Evolutionary conservation across 2,113 vertebrate species (phyloP), one percentile per base, ranked within the genome.

Genomic region (Canis aureus): DNA sequence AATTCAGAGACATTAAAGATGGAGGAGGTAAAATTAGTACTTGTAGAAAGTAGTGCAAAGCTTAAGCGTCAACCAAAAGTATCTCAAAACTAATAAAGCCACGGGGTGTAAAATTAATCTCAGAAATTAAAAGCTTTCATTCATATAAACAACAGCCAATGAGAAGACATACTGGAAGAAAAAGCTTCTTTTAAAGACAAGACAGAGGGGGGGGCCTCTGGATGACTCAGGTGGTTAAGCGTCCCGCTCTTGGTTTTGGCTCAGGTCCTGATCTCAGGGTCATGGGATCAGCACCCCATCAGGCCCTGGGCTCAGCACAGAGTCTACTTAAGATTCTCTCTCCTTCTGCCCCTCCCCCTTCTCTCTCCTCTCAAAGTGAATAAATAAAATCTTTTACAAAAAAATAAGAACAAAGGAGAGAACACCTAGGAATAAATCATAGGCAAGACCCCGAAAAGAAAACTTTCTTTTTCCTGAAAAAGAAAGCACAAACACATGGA

Each of bases 1-100:
- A 53, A 69, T 79, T 53, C 60, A 71, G 29, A 97, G 38, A 29
- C 20, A 73, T 87, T 96, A 69, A 78, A 90, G 64, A 78, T 81
- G 25, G 27, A 96, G 22, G 59, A 87, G 32, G 15, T 80, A 92
- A 92, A 85, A 57, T 82, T 91, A 76, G n/a, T 85, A 94, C 73
- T 96, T 86, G 57, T 66, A 88, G 20, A 49, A 79, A 25, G 82
- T n/a, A 73, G 16, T 83, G 35, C 23, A 96, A 87, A 93, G 35
- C n/a, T 93, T 78, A 91, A 91, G 64, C 93, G 51, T 74, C 32
- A 85, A 27, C 80, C 27, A 60, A 59, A 91, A 94, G 69, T 66
- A 82, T 74, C 25, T 53, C 38, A 93, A 83, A 93, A 79, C 11
- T 13, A 90, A 29, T 91, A 20, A 76, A 91, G 43, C 69, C 43